Conservation (phyloP, 2,888 invertebrate species). For the Dascillus cervinus region DNA sequence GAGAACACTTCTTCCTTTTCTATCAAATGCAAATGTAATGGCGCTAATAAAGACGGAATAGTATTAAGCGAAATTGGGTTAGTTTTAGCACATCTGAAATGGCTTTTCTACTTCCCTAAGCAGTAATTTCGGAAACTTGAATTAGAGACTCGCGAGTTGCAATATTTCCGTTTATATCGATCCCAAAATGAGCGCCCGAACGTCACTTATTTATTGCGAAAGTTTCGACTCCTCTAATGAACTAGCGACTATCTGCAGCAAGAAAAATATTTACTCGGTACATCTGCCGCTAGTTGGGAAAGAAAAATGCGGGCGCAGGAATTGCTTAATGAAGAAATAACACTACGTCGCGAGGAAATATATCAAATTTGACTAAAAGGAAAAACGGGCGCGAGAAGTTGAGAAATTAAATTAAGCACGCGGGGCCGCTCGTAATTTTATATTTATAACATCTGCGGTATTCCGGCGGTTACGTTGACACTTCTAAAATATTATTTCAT, state of each 20-base stretch:
- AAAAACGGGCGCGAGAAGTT: constrained; percentile 25
- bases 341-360: constrained; percentile 25
- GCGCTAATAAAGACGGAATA: constrained; percentile 17
- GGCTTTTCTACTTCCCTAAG: constrained; percentile 8
- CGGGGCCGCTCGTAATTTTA: constrained; percentile 27
- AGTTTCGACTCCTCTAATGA: too few species aligned
- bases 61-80: constrained; percentile 16
- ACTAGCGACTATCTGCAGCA: too few species aligned
- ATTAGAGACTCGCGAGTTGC: constrained; percentile 5
- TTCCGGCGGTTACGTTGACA: constrained; percentile 23
- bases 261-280: too few species aligned
- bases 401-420: constrained; percentile 31
- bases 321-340: constrained; percentile 32
- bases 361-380: constrained; percentile 28
- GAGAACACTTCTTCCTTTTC: constrained; percentile 7
- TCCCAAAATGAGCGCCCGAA: too few species aligned
- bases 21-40: constrained; percentile 14
- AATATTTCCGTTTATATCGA: constrained; percentile 1
- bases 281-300: too few species aligned
- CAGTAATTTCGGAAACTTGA: constrained; percentile 9
- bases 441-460: constrained; percentile 31
- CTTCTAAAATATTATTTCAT: constrained; percentile 26
- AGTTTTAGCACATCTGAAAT: constrained; percentile 11
- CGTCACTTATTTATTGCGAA: too few species aligned
- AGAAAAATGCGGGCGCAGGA: constrained; percentile 20